These are phyloP conservation scores for Pentalonia nigronervosa DNA, from an alignment of 1,140 invertebrate genomes.

Conservation along the genomic window DNA sequence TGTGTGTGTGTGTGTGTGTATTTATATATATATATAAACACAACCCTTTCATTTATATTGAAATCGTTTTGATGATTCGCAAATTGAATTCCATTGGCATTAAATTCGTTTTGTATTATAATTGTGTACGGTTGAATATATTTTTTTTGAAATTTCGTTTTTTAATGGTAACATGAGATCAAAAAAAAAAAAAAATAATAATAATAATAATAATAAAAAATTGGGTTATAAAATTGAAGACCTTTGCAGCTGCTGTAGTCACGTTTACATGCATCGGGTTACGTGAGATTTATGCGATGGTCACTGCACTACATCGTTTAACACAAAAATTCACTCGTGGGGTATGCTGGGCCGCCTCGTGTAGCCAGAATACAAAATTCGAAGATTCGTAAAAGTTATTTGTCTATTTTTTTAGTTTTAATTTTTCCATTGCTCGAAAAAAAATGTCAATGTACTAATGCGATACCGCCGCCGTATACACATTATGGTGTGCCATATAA, in stretches of 20 bases:
- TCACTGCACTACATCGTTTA: background rate
- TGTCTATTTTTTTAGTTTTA: background rate
- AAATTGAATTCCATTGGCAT: background rate
- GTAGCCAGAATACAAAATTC: background rate
- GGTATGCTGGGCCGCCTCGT: background rate
- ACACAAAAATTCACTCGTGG: background rate
- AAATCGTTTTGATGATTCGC: background rate
- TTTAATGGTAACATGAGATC: background rate
- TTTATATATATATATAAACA: background rate
- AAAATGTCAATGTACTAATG: background rate
- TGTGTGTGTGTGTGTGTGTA: too few relatives aligned
- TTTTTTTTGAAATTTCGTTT: background rate
- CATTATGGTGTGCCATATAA: background rate
- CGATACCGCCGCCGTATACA: background rate
- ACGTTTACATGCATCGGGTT: background rate
- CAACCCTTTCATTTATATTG: too few relatives aligned
- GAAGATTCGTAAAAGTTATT: background rate
- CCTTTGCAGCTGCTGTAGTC: background rate
- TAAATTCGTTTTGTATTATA: background rate
- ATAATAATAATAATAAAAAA: too few relatives aligned
- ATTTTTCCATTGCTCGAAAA: background rate
- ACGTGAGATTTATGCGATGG: background rate
- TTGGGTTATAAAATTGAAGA: background rate
- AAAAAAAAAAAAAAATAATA: too few relatives aligned
- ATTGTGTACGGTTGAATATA: background rate